Percentiles rank a stretch among this genome's conserved stretches.
Evolutionary conservation across 2,888 invertebrate species (phyloP).

Genomic region (Gnatocerus cornutus): DNA sequence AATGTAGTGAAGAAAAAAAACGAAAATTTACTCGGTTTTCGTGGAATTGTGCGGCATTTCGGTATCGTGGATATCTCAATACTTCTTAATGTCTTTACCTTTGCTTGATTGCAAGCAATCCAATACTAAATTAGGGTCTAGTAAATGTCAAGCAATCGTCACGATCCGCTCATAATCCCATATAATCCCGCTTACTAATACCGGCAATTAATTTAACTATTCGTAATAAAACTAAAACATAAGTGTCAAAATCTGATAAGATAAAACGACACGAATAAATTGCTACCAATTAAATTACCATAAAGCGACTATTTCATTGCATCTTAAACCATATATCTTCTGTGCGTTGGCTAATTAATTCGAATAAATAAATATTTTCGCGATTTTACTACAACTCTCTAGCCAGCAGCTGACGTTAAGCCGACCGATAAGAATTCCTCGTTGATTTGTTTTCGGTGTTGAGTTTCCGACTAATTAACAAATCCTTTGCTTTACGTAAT

Average conservation of each 20-base stretch:
- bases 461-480: slow-evolving; percentile 30
- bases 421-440: slow-evolving; percentile 29
- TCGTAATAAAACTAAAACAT: slow-evolving; percentile 33
- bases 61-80: neutral
- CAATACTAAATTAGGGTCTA: slow-evolving; percentile 11
- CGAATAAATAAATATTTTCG: slow-evolving; percentile 40
- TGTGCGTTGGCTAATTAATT: slow-evolving; percentile 39
- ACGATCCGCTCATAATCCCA: slow-evolving; percentile 7
- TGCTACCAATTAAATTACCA: slow-evolving; percentile 41
- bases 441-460: slow-evolving; percentile 36
- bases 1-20: too few species aligned
- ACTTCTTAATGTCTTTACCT: neutral
- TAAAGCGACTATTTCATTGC: slow-evolving; percentile 38
- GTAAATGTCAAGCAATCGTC: slow-evolving; percentile 14
- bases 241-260: slow-evolving; percentile 44
- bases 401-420: slow-evolving; percentile 42
- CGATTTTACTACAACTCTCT: slow-evolving; percentile 35
- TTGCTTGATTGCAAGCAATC: neutral
- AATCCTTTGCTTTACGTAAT: slow-evolving; percentile 13
- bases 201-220: slow-evolving; percentile 32
- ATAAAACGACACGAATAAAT: slow-evolving; percentile 38
- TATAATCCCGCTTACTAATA: slow-evolving; percentile 26
- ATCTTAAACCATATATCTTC: slow-evolving; percentile 36
- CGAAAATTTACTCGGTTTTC: too few species aligned
- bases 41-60: too few species aligned